A percentile compares a stretch with the other conserved stretches of the same genome.
Conservation (phyloP, 2,113 vertebrate genomes). For the Pholis gunnellus region DNA sequence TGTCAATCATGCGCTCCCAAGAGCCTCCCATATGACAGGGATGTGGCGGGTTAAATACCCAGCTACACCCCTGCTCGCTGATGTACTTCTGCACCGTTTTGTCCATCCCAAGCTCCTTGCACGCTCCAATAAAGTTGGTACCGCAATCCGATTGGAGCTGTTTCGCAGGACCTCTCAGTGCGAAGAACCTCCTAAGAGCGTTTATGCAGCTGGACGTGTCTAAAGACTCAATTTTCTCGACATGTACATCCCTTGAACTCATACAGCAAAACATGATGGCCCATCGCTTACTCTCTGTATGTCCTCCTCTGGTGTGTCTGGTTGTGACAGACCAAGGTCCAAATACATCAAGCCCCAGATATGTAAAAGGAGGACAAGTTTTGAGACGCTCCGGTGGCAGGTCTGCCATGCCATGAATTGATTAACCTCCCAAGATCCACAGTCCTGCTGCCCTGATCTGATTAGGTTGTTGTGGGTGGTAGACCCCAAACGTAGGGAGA, state of each 20-base stretch:
- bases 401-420: too few species aligned
- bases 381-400: too few species aligned
- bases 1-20: too few species aligned
- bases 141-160: background rate
- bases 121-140: background rate
- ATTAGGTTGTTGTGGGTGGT: too few species aligned
- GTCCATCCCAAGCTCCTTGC: constrained; percentile 6
- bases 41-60: too few species aligned
- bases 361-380: background rate
- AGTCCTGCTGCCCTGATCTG: too few species aligned
- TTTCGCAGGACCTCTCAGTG: background rate
- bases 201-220: background rate
- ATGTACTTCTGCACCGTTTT: background rate
- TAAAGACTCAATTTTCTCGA: background rate
- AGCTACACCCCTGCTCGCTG: background rate
- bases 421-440: too few species aligned
- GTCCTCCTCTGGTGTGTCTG: constrained; percentile 9
- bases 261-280: background rate
- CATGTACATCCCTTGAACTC: background rate
- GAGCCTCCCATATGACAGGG: too few species aligned
- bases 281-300: constrained; percentile 6
- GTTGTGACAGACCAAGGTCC: background rate
- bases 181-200: background rate
- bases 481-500: too few species aligned
- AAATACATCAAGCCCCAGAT: constrained; percentile 17